Evolutionary conservation across 53 echinoderm and acorn worm species (phyloP).

Genomic region (Holothuria leucospilota): DNA sequence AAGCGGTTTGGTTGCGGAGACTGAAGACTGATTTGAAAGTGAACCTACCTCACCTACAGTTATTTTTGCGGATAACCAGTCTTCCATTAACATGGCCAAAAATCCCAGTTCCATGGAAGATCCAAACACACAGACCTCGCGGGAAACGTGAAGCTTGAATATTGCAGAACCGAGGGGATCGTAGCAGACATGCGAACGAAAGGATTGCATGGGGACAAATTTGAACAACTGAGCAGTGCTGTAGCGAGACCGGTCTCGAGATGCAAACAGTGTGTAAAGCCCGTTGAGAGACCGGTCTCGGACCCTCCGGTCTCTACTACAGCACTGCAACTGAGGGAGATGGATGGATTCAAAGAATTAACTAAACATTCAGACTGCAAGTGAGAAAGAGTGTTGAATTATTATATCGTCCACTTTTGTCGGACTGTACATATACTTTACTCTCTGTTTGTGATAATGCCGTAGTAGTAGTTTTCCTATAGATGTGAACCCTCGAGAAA

Average conservation of each 20-base stretch:
- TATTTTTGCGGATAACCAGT: too few species aligned
- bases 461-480: too few species aligned
- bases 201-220: neutral
- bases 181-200: neutral
- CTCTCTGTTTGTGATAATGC: too few species aligned
- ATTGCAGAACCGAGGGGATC: neutral
- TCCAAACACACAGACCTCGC: neutral
- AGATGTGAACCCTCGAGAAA: too few species aligned
- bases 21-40: neutral
- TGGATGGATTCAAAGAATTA: neutral
- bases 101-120: slow-evolving; percentile 5
- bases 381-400: slow-evolving; percentile 26
- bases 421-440: too few species aligned
- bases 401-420: too few species aligned
- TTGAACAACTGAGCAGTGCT: too few species aligned
- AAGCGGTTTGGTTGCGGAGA: neutral
- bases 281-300: too few species aligned
- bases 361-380: neutral
- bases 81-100: too few species aligned
- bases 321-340: neutral
- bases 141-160: neutral
- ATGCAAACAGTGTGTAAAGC: too few species aligned
- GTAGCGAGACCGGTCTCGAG: too few species aligned
- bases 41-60: neutral
- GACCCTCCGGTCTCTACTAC: too few species aligned